Evolutionary conservation across 2,888 invertebrate genomes (phyloP), one percentile per base, ranked within the genome.

Genomic region (Eulithis prunata): DNA sequence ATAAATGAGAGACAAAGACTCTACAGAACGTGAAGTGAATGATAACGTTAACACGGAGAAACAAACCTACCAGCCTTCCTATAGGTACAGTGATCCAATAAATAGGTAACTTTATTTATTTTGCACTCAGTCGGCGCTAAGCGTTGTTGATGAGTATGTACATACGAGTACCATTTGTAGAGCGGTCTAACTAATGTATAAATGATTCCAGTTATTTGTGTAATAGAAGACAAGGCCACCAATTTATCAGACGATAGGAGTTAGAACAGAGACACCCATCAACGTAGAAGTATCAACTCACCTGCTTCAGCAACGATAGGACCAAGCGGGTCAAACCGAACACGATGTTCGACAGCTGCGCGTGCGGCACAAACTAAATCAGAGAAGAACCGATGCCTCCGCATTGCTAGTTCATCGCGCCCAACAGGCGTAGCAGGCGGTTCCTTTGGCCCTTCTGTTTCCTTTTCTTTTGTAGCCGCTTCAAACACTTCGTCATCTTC

Each of bases 401-500:
- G 94, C 75, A 97, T 86, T 71, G 96, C 97, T 75, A 97, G 88
- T 82, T 97, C 96, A 86, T 97, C 97, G 66, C 96, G 94, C 62
- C 96, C 96, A 54, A 97, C 95, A 13, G 96, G 97, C 65, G 96
- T 96, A 63, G 96, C 96, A 55, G 96, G 96, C 72, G 95, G 95
- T 71, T 95, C 95, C 70, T 90, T 91, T 70, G 94, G 93, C n/a
- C 94, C 94, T 61, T 94, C 94, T 51, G 83, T 77, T 64, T 89
- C 87, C 71, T 84, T 88, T 56, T 74, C 85, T 53, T 85, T 83
- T 67, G 78, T 75, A 69, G 83, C 87, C 56, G 90, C 90, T 76
- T 94, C 94, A 83, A 95, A 95, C 12, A 95, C 95, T 72, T 95
- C 95, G 78, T 95, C 95, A 71, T 93, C 91, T 56, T 93, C 91